phyloP scores from a whole-genome alignment of 2,888 invertebrate species.

The Hydropsyche betteni region DNA sequence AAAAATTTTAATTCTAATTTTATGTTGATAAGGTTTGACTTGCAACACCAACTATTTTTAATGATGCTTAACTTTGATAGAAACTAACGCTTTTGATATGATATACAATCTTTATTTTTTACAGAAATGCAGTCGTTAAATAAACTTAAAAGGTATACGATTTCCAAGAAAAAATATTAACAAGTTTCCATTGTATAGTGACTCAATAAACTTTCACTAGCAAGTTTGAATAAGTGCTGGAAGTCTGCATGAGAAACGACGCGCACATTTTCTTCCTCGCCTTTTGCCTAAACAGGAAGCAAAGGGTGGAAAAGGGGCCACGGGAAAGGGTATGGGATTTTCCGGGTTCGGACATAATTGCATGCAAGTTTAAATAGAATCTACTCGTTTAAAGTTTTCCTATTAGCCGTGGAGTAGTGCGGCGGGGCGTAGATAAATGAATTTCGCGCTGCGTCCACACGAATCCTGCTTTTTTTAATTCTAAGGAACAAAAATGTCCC shows the following conservation, averaged over 20 bases:
- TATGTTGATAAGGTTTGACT: too few species aligned
- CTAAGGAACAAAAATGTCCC: constrained; percentile 12
- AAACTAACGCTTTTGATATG: too few species aligned
- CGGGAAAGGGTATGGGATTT: neutral
- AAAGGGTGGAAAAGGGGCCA: constrained; percentile 4
- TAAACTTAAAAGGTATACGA: too few species aligned
- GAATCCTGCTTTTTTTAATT: constrained; percentile 34
- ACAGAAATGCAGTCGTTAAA: too few species aligned
- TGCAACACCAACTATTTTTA: too few species aligned
- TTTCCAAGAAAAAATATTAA: too few species aligned
- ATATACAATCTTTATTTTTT: too few species aligned
- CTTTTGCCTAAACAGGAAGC: neutral
- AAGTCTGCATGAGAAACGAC: constrained; percentile 52
- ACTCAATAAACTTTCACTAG: constrained; percentile 49
- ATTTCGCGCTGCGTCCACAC: constrained; percentile 29
- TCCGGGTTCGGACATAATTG: constrained; percentile 45
- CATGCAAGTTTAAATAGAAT: constrained; percentile 52
- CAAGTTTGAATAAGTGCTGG: constrained; percentile 47
- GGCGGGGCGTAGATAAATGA: constrained; percentile 48
- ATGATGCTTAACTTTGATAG: too few species aligned
- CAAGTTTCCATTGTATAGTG: too few species aligned
- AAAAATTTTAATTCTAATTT: too few species aligned
- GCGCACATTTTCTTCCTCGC: neutral
- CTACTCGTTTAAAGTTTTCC: constrained; percentile 52
- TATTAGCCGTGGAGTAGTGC: constrained; percentile 48